A percentile compares a stretch with the other conserved stretches of the same genome.
These are phyloP conservation scores for Phyllotis vaccarum DNA, from an alignment of 2,797 vertebrate genomes.

Conservation along the genomic window DNA sequence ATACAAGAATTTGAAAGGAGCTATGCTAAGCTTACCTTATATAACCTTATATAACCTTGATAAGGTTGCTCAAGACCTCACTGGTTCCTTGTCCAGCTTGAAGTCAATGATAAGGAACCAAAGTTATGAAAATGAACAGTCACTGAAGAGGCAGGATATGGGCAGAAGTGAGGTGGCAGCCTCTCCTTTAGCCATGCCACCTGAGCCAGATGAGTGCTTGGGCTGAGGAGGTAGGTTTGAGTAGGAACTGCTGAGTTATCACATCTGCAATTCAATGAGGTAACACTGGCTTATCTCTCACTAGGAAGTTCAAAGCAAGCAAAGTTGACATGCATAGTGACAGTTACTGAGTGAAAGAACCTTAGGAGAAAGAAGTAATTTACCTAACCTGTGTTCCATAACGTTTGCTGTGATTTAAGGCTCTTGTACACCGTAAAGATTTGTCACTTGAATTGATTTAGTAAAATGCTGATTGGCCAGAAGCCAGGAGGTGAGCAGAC, in stretches of 20 bases:
- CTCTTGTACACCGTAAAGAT: no score
- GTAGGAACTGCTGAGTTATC: background rate
- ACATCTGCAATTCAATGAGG: background rate
- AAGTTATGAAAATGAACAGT: background rate
- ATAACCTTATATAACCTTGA: background rate
- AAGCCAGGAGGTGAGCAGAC: no score
- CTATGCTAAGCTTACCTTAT: background rate
- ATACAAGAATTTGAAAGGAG: background rate
- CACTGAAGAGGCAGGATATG: background rate
- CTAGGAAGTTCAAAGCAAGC: background rate
- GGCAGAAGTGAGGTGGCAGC: background rate
- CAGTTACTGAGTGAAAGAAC: background rate
- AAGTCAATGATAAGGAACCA: background rate
- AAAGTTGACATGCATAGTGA: background rate
- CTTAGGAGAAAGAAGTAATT: conserved; percentile 29
- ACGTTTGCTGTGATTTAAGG: no score
- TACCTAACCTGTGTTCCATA: background rate
- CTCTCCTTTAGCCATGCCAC: no score
- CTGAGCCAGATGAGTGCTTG: background rate
- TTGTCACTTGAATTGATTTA: no score
- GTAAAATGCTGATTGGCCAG: no score
- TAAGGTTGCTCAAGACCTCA: background rate
- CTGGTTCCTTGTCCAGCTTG: background rate
- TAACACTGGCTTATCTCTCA: background rate
- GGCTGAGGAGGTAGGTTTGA: background rate